Percentiles rank a stretch among this genome's conserved stretches.
phyloP scores from a whole-genome alignment of 1,140 invertebrate genomes.

The Rhyacophila brunnea region DNA sequence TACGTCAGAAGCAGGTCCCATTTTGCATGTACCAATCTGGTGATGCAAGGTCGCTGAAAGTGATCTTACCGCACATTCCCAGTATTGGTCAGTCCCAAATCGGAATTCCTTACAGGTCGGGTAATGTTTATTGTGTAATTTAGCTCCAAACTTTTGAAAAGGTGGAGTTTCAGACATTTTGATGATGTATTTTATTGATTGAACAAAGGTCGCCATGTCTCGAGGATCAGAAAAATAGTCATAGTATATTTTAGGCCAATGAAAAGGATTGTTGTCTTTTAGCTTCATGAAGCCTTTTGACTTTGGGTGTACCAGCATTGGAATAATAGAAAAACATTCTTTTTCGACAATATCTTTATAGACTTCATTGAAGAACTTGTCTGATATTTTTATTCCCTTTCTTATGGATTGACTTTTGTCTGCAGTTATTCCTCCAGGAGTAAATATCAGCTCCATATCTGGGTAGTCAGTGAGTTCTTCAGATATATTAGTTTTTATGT shows the following conservation, averaged over 20 bases:
- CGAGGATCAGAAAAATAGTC: constrained; percentile 30
- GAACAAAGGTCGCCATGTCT: constrained; percentile 45
- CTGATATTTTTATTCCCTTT: constrained; percentile 55
- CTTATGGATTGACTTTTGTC: constrained; percentile 63
- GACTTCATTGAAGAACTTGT: constrained; percentile 58
- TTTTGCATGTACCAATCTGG: constrained; percentile 60
- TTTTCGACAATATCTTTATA: constrained; percentile 50
- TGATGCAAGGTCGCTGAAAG: constrained; percentile 55
- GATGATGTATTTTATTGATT: constrained; percentile 40
- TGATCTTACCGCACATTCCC: too few relatives aligned
- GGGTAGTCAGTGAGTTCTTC: constrained; percentile 55
- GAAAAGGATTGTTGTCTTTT: constrained; percentile 67
- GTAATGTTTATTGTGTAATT: constrained; percentile 43
- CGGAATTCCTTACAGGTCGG: constrained; percentile 49
- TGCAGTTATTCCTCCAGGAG: constrained; percentile 54
- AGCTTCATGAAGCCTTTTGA: constrained; percentile 69
- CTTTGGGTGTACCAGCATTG: constrained; percentile 62
- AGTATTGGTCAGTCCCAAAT: constrained; percentile 53
- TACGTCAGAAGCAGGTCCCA: constrained; percentile 56
- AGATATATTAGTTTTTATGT: constrained; percentile 58
- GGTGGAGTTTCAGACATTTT: constrained; percentile 35
- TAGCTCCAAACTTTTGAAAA: constrained; percentile 42
- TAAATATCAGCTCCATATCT: constrained; percentile 64
- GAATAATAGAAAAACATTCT: constrained; percentile 42
- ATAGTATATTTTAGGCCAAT: constrained; percentile 63